Percentiles rank a stretch among this genome's conserved stretches.
Conservation (phyloP, 2,888 invertebrate species). For the Cerceris ruficornis region DNA sequence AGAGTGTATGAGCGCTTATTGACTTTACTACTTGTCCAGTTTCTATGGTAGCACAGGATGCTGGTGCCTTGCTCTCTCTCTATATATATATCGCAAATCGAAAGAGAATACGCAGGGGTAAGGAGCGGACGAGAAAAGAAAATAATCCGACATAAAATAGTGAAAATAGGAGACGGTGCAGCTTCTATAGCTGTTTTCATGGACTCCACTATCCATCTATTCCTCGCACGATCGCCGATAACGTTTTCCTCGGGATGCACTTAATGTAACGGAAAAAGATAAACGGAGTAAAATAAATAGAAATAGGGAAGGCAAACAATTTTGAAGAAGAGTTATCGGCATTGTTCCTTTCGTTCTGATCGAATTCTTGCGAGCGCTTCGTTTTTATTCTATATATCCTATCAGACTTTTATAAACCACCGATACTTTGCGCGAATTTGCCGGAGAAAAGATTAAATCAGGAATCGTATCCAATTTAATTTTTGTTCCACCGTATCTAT, state of each 20-base stretch:
- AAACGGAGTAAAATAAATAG: neutral
- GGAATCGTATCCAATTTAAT: too few relatives aligned
- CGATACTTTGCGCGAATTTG: too few relatives aligned
- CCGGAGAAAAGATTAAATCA: too few relatives aligned
- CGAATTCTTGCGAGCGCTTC: too few relatives aligned
- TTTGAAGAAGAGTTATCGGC: neutral
- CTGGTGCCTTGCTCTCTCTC: constrained; percentile 4
- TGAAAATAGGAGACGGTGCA: constrained; percentile 7
- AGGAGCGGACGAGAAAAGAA: constrained; percentile 7
- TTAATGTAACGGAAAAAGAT: neutral
- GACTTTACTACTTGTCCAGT: constrained; percentile 10
- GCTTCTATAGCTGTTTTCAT: constrained; percentile 13
- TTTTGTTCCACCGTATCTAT: too few relatives aligned
- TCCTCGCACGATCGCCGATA: neutral
- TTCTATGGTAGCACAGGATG: neutral
- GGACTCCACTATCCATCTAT: constrained; percentile 15
- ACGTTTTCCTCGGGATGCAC: neutral
- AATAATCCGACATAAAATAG: constrained; percentile 18
- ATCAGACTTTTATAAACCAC: too few relatives aligned
- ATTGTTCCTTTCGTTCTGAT: neutral
- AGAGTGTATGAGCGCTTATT: constrained; percentile 14
- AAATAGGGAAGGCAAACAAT: neutral
- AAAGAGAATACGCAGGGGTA: constrained; percentile 2
- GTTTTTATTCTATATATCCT: too few relatives aligned
- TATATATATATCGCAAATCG: constrained; percentile 22